Conservation (phyloP, 1,140 invertebrate species). For the Mamestra configurata region DNA sequence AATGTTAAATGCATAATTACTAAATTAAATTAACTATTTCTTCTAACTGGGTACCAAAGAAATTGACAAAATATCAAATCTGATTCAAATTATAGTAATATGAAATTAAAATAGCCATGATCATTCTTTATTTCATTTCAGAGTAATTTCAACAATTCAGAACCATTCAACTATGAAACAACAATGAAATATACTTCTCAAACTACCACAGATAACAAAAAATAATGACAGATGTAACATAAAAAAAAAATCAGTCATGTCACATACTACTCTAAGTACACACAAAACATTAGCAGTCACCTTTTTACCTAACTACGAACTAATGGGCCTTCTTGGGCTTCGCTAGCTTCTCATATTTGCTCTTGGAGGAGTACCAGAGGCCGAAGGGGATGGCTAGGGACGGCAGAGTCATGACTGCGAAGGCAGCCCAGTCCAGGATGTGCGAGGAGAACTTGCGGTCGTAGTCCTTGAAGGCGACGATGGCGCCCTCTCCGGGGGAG, state of each 20-base stretch:
- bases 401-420: slow-evolving; percentile 98
- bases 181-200: too few species aligned
- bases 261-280: not conserved
- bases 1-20: slow-evolving; percentile 56
- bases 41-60: not conserved
- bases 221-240: slow-evolving; percentile 5
- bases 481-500: slow-evolving; percentile 98
- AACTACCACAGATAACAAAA: not conserved
- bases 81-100: not conserved
- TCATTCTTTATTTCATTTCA: not conserved
- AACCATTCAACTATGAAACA: too few species aligned
- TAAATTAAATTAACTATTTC: not conserved
- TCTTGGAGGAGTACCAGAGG: slow-evolving; percentile 98
- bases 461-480: slow-evolving; percentile 98
- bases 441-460: slow-evolving; percentile 99
- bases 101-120: not conserved
- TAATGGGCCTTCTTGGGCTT: slow-evolving; percentile 90
- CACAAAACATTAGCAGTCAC: slow-evolving; percentile 71
- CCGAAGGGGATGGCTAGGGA: slow-evolving; percentile 97
- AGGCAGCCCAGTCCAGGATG: slow-evolving; percentile 98
- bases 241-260: slow-evolving; percentile 17
- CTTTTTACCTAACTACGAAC: slow-evolving; percentile 63
- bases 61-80: not conserved
- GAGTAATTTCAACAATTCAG: too few species aligned
- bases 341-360: slow-evolving; percentile 95